Base-by-base conservation (phyloP, 2,888 invertebrate genomes). In the Bombyx huttoni region DNA sequence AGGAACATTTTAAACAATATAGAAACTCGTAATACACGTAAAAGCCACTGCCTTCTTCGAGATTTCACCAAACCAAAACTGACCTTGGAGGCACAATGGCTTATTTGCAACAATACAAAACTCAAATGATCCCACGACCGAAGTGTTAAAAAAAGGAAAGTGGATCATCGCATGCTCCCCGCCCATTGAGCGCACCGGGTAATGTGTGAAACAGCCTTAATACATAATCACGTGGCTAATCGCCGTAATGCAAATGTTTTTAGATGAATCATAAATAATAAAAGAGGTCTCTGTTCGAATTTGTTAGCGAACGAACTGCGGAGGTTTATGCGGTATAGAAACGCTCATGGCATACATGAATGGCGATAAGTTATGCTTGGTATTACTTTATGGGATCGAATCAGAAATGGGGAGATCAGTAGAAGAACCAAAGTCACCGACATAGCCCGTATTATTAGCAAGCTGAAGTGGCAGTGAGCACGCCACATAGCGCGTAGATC, bases 191-290 rank as follows among this genome's bases (percentile, higher is more conserved):
- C 58, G 60, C 61, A 60, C 57, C 53, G 50, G 53, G 58, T 67
- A 68, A 69, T 67, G 72, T 72, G 74, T 63, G 69, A 73, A 73
- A 59, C 59, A 62, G 60, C 63, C 66, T 65, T 62, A 65, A 68
- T 69, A 56, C 64, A 49, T 52, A 49, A 52, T 49, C 47, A 40
- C 49, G 10, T 10, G 40, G 40, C 9, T 40, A 12, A 40, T 24
- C 24, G 24, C 24, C 5, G 5, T n/a, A n/a, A n/a, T n/a, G n/a
- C n/a, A 24, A 24, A 24, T 24, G 24, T 24, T 24, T 24, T 24
- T 24, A 24, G 24, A 24, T 24, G 24, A 24, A 24, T 3, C 24
- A 24, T 3, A 24, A 24, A 24, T 1, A 24, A 24, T 24, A 24
- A 24, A 24, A 24, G 24, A 24, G 24, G 2, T 24, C 24, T 24